Conservation (phyloP, 2,888 invertebrate species). For the Arrhopalites spinosus region DNA sequence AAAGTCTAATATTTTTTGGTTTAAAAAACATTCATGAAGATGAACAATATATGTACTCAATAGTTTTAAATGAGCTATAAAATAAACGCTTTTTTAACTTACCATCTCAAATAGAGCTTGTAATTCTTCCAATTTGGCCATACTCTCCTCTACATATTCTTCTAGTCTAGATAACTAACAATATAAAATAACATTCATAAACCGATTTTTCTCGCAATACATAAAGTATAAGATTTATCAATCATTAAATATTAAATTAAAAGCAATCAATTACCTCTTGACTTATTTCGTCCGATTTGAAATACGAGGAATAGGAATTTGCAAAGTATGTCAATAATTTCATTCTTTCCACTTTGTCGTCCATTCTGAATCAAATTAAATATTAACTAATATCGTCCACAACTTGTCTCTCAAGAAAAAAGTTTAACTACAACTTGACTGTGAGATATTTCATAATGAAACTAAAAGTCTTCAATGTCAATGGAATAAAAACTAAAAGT, state of each 20-base stretch:
- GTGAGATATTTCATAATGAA: no score
- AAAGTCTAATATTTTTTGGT: not conserved
- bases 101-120: slow-evolving; percentile 55
- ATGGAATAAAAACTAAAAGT: no score
- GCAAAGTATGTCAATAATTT: slow-evolving; percentile 44
- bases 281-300: slow-evolving; percentile 47
- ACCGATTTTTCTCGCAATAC: not conserved
- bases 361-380: slow-evolving; percentile 14
- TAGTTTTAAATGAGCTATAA: no score
- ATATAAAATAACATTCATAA: not conserved
- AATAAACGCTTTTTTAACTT: slow-evolving; percentile 12
- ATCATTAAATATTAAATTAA: not conserved
- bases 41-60: no score
- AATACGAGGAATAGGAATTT: slow-evolving; percentile 51
- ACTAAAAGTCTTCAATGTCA: no score
- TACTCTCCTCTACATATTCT: slow-evolving; percentile 52
- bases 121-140: slow-evolving; percentile 54
- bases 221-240: not conserved
- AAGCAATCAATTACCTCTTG: slow-evolving; percentile 34
- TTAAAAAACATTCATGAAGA: no score
- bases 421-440: no score
- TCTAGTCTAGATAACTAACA: slow-evolving; percentile 50
- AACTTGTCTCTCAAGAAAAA: no score
- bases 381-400: not conserved
- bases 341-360: slow-evolving; percentile 21